Evolutionary conservation across 2,797 vertebrate genomes (phyloP).

Genomic region (Diglossa cyanea): DNA sequence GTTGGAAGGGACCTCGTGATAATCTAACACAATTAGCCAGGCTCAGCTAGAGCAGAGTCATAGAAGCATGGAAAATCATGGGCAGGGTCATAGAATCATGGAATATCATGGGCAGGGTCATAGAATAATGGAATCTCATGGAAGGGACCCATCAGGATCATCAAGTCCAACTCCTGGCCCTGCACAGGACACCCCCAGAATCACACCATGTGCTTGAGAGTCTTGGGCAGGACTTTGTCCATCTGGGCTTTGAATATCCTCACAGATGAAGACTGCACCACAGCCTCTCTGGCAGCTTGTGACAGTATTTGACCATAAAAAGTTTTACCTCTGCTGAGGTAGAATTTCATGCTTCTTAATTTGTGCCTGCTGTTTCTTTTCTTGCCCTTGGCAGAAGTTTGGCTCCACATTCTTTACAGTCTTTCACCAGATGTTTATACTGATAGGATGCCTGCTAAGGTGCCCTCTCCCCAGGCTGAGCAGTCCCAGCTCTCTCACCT

Average conservation of each 20-base stretch:
- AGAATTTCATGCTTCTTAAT: background rate
- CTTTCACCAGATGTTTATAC: background rate
- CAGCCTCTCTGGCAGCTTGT: background rate
- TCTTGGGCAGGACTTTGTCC: background rate
- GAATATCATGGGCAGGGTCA: background rate
- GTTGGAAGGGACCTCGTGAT: background rate
- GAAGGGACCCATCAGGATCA: background rate
- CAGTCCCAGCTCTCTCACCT: background rate
- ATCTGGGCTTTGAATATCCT: background rate
- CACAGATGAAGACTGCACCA: background rate
- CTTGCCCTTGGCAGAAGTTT: background rate
- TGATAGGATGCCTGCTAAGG: background rate
- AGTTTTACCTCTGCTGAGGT: background rate
- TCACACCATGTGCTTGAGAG: background rate
- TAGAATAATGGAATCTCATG: background rate
- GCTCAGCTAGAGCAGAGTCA: background rate
- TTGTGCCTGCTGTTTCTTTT: background rate
- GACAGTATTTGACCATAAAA: background rate
- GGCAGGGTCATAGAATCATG: background rate
- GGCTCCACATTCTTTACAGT: background rate
- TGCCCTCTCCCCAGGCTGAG: background rate
- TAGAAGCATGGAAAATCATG: background rate
- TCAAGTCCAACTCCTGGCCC: accelerated
- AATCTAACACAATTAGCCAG: background rate
- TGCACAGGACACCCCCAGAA: background rate